Conservation (phyloP, 92 coral and sea anemone species). For the Paragorgia papillata region DNA sequence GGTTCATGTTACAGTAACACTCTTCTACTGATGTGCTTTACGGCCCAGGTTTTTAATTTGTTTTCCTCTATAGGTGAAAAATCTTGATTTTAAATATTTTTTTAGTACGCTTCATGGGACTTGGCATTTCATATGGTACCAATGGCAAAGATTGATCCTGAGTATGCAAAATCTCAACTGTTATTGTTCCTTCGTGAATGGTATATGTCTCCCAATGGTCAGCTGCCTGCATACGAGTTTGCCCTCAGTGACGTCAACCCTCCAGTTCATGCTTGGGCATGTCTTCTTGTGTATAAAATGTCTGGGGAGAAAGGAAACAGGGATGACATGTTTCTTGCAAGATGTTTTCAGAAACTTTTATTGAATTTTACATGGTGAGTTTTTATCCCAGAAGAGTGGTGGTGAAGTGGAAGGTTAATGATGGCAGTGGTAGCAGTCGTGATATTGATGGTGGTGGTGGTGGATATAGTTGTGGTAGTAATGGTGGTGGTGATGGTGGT, state of each 20-base stretch:
- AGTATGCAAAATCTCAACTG: conserved; percentile 87
- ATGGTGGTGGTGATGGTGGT: too few relatives aligned
- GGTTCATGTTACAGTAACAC: too few relatives aligned
- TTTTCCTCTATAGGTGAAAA: too few relatives aligned
- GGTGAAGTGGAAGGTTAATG: too few relatives aligned
- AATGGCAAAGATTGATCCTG: conserved; percentile 87
- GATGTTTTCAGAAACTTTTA: conserved; percentile 92
- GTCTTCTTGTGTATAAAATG: conserved; percentile 87
- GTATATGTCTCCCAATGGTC: conserved; percentile 99
- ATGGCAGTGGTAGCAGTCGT: too few relatives aligned
- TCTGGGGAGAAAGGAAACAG: conserved; percentile 81
- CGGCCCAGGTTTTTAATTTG: neutral
- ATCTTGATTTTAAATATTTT: too few relatives aligned
- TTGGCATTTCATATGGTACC: conserved; percentile 98
- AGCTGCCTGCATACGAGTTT: conserved; percentile 95
- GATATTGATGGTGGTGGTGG: too few relatives aligned
- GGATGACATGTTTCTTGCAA: conserved; percentile 79
- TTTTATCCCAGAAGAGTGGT: too few relatives aligned
- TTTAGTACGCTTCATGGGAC: conserved; percentile 96
- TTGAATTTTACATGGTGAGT: conserved; percentile 91
- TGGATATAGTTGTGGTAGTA: too few relatives aligned
- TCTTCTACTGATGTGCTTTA: too few relatives aligned
- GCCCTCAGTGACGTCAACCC: conserved; percentile 98
- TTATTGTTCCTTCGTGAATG: conserved; percentile 87
- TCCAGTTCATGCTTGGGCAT: conserved; percentile 94